Percentiles rank a stretch among this genome's conserved stretches.
Conservation (phyloP, 23 tunicate species). For the Halocynthia roretzi region DNA sequence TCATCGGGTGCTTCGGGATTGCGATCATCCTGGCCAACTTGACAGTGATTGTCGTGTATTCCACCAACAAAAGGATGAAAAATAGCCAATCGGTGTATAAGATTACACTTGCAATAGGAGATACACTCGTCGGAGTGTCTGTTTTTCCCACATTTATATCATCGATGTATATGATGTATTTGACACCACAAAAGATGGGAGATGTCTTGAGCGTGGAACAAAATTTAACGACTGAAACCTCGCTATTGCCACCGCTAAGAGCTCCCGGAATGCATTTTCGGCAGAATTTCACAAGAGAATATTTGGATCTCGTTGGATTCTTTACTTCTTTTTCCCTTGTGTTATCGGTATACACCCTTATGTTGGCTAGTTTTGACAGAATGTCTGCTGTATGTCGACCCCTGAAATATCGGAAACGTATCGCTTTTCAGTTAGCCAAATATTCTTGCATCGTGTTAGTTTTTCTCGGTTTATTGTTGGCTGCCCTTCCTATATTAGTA, state of each 20-base stretch:
- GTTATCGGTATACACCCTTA: conserved; percentile 47
- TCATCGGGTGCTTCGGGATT: conserved; percentile 31
- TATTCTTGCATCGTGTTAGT: neutral
- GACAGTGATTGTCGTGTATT: conserved; percentile 36
- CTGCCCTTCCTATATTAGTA: conserved; percentile 33
- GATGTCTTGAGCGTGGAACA: neutral
- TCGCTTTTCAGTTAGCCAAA: conserved; percentile 5
- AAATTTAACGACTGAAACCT: neutral
- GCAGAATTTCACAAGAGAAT: conserved; percentile 7
- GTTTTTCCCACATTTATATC: conserved; percentile 60
- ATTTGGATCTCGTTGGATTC: conserved; percentile 29
- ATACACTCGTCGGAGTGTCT: conserved; percentile 41
- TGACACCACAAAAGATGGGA: conserved; percentile 23
- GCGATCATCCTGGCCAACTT: conserved; percentile 35
- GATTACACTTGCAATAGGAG: conserved; percentile 52
- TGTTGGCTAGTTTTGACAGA: conserved; percentile 53
- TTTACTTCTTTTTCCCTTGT: conserved; percentile 30
- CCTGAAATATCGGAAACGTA: conserved; percentile 15
- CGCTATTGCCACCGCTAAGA: conserved; percentile 4
- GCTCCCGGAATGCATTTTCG: conserved; percentile 13
- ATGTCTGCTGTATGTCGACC: conserved; percentile 39
- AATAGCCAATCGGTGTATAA: conserved; percentile 55
- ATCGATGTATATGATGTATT: conserved; percentile 17
- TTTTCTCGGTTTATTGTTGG: neutral
- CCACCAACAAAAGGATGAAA: conserved; percentile 16